Evolutionary conservation across 2,113 vertebrate genomes (phyloP), one percentile per base, ranked within the genome.

Genomic region (Aptenodytes forsteri): DNA sequence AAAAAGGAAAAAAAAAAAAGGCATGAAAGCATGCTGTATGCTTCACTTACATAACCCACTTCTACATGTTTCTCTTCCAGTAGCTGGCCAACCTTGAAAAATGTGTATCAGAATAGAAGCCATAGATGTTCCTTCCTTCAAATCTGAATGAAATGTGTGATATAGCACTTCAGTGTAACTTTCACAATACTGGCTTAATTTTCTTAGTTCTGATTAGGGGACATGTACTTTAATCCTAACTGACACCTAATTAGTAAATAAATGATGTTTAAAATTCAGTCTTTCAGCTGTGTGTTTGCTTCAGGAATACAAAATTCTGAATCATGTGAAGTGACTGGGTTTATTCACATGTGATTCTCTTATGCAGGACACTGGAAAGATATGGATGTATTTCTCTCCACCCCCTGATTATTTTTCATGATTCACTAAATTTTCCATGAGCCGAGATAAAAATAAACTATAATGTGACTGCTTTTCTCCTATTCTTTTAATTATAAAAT

Each of bases 391-490:
- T 91, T 95, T 95, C 52, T 96, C 86, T 89, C 91, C 56, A 80
- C 42, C 47, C n/a, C 19, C 42, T 83, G 61, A 71, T 89, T 79
- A 80, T 87, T 96, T 95, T 87, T 94, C 2, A 4, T 84, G 58
- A 90, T 83, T 95, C 89, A 88, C 32, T 80, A 76, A 93, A 89
- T 76, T 93, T 96, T 97, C 95, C 97, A 36, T 91, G 81, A 10
- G 38, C 62, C 11, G 87, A 82, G 94, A 94, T 76, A 95, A 97
- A 97, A 96, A 97, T 94, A 96, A 87, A 49, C 79, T 65, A 22
- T 59, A 70, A 55, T 54, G 23, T 94, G 95, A 87, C 89, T 76
- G 14, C 40, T 93, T 89, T 87, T 69, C 65, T 95, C 52, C 61
- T 89, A 5, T 66, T 75, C 56, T 69, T 69, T 93, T n/a, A 46